These are phyloP conservation scores for Diplolepis rosae DNA, from an alignment of 2,888 invertebrate species.

Conservation along the genomic window DNA sequence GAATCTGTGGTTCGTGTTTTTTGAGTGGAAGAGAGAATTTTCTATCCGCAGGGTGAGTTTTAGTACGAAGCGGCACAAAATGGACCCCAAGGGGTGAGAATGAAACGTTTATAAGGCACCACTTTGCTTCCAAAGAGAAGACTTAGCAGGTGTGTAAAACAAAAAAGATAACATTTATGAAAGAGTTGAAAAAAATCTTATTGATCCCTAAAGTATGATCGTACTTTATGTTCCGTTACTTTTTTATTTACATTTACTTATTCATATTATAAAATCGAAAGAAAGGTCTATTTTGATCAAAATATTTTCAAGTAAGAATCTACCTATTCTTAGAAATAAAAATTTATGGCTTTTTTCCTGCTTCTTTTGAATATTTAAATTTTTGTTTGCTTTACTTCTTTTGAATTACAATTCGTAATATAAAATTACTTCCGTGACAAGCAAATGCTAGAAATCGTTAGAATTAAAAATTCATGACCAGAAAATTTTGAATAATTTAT, in stretches of 20 bases:
- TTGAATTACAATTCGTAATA: no score
- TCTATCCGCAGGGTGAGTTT: background rate
- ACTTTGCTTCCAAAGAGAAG: background rate
- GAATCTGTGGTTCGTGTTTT: background rate
- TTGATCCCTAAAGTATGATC: background rate
- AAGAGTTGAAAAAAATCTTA: background rate
- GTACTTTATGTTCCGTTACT: background rate
- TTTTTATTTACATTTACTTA: background rate
- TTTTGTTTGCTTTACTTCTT: no score
- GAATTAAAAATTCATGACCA: no score
- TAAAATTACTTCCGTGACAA: no score
- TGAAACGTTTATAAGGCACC: conserved; percentile 9
- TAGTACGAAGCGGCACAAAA: background rate
- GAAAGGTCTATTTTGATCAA: no score
- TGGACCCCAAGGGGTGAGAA: conserved; percentile 12
- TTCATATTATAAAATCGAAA: background rate
- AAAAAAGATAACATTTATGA: background rate
- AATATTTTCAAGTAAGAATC: no score
- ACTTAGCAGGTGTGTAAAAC: background rate
- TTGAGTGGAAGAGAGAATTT: conserved; percentile 5
- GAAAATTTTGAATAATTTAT: no score
- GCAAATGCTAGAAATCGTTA: no score
- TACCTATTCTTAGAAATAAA: no score
- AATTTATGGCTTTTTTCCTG: no score
- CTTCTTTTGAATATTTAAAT: no score